Percentiles rank a stretch among this genome's conserved stretches.
phyloP scores from a whole-genome alignment of 53 echinoderm and acorn worm genomes.

The Paracentrotus lividus region DNA sequence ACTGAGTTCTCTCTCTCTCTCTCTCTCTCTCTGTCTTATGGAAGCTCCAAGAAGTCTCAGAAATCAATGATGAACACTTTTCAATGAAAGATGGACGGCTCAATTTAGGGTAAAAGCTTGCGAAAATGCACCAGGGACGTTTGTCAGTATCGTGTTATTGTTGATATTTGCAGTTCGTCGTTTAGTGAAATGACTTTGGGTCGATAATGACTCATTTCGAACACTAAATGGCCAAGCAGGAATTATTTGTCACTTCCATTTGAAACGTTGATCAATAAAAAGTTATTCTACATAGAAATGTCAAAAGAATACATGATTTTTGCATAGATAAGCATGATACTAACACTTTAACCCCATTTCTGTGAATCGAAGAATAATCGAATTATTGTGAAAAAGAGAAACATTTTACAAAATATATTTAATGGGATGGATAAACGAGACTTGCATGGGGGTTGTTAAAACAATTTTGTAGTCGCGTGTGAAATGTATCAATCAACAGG shows the following conservation, averaged over 20 bases:
- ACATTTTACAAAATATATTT: too few relatives aligned
- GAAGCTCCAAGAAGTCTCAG: neutral
- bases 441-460: too few relatives aligned
- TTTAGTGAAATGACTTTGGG: conserved; percentile 22
- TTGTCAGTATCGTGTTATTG: neutral
- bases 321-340: too few relatives aligned
- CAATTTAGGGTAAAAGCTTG: neutral
- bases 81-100: neutral
- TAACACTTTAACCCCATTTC: too few relatives aligned
- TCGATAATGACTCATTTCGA: neutral
- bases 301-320: too few relatives aligned
- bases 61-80: conserved; percentile 28
- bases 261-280: conserved; percentile 28
- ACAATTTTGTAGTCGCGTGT: too few relatives aligned
- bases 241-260: neutral
- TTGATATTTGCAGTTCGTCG: neutral
- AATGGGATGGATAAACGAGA: too few relatives aligned
- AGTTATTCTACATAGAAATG: too few relatives aligned
- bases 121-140: neutral
- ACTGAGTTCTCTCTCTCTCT: neutral
- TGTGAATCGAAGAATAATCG: too few relatives aligned
- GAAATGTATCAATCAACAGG: too few relatives aligned
- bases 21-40: neutral
- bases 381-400: too few relatives aligned
- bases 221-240: neutral